Conservation (phyloP, 2,797 vertebrate species). For the Epinephelus coioides region DNA sequence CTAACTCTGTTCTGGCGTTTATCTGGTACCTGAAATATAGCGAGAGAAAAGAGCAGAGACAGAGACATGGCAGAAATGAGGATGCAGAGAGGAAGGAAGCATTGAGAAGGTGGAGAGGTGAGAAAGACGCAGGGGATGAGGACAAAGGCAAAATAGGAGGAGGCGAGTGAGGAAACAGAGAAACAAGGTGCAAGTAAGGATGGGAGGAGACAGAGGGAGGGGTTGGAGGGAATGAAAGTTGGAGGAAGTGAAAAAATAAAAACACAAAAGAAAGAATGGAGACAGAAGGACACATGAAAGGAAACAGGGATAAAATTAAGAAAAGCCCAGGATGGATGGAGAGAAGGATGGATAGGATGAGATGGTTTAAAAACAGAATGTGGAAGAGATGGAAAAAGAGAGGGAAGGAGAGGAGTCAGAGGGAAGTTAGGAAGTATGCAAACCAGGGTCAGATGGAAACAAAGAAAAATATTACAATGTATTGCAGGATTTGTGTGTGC, state of each 20-base stretch:
- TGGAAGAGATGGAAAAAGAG: neutral
- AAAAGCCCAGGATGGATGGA: neutral
- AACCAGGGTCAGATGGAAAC: neutral
- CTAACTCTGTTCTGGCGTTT: constrained; percentile 93
- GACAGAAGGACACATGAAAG: neutral
- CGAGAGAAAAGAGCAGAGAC: neutral
- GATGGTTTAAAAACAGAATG: neutral
- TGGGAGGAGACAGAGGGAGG: no score
- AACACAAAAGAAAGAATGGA: neutral
- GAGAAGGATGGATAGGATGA: neutral
- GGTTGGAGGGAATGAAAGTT: no score
- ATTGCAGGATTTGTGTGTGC: neutral
- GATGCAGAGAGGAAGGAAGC: neutral
- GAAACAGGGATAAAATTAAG: neutral
- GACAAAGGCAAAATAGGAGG: neutral
- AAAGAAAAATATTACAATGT: neutral
- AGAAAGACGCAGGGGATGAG: neutral
- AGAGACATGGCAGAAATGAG: neutral
- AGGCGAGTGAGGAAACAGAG: no score
- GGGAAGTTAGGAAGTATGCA: neutral
- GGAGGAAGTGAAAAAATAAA: neutral
- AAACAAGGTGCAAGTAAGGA: no score
- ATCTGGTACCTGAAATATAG: constrained; percentile 90
- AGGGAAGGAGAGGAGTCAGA: neutral
- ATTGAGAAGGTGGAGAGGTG: neutral